These are phyloP conservation scores for Drosophila orena DNA, from an alignment of 1,140 invertebrate species.

Conservation along the genomic window DNA sequence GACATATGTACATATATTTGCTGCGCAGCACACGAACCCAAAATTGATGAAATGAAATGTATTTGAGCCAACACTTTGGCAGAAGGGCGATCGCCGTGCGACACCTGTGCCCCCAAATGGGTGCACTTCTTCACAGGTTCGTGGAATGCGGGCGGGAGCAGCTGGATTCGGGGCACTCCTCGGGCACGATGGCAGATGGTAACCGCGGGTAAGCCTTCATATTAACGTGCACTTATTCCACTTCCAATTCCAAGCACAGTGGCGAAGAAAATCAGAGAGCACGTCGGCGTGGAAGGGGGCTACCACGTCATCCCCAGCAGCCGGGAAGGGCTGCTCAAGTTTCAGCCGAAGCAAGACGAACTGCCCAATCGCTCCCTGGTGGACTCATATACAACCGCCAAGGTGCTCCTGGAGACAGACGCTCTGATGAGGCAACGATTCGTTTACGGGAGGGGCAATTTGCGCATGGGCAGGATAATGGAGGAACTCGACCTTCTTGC, in stretches of 20 bases:
- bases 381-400: constrained; percentile 88
- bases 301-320: constrained; percentile 63
- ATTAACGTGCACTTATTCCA: not conserved
- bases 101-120: not conserved
- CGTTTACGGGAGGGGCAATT: constrained; percentile 87
- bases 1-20: not conserved
- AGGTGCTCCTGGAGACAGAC: constrained; percentile 88
- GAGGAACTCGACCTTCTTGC: constrained; percentile 93
- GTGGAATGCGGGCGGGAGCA: not conserved
- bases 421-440: constrained; percentile 88
- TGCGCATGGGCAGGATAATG: constrained; percentile 90
- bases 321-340: constrained; percentile 61
- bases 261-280: constrained; percentile 37
- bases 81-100: not conserved
- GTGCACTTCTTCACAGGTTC: not conserved
- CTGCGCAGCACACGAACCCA: not conserved
- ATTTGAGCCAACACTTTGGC: too few relatives aligned
- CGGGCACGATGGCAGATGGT: constrained; percentile 47
- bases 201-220: not conserved
- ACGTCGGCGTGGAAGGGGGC: constrained; percentile 59
- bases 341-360: constrained; percentile 64
- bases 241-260: constrained; percentile 39
- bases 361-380: constrained; percentile 86
- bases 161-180: constrained; percentile 20
- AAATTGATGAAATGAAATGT: constrained; percentile 8